Base-by-base conservation (phyloP, 2,888 invertebrate genomes). In the Pantelozetes paolii region DNA sequence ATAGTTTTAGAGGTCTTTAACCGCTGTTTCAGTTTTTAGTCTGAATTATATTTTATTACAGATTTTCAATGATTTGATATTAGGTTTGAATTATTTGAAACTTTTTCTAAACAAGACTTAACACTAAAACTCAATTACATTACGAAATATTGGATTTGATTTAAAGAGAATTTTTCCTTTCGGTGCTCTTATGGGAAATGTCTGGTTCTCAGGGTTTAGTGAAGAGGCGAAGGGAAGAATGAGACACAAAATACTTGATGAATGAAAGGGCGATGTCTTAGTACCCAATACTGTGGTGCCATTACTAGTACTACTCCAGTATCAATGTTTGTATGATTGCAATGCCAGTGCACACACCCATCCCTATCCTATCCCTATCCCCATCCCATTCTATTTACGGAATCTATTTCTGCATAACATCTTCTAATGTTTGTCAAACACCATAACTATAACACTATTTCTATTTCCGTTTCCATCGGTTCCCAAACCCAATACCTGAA, bases 1-100 rank as follows among this genome's bases (percentile, higher is more conserved):
- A 59, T 59, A 59, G 59, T 36, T 67, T 67, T 67, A 40, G 64
- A 54, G 67, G 67, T 67, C 67, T 67, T 67, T 67, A 67, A 67
- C 67, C 67, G 67, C 67, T 67, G 20, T 20, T 54, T 54, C 54
- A 54, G 20, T n/a, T 50, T 54, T 54, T 54, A 5, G 23, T 54
- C 23, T 36, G 9, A 36, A 36, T 36, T 36, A 36, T 36, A 36
- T 45, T 45, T 45, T 45, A 45, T 45, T 13, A 45, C 36, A 8
- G 45, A 45, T 18, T 45, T 45, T 18, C 45, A 45, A 45, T 45
- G 8, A 26, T 54, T 2, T 50, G 6, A 13, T 15, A 9, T 2
- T 3, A 26, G 1, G 26, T 26, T 2, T 26, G 26, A 54, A 54
- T n/a, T 26, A 13, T 26, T 23, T 2, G 54, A 23, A 26, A 54